A percentile compares a stretch with the other conserved stretches of the same genome.
phyloP scores from a whole-genome alignment of 2,888 invertebrate species.

The Encarsia formosa region DNA sequence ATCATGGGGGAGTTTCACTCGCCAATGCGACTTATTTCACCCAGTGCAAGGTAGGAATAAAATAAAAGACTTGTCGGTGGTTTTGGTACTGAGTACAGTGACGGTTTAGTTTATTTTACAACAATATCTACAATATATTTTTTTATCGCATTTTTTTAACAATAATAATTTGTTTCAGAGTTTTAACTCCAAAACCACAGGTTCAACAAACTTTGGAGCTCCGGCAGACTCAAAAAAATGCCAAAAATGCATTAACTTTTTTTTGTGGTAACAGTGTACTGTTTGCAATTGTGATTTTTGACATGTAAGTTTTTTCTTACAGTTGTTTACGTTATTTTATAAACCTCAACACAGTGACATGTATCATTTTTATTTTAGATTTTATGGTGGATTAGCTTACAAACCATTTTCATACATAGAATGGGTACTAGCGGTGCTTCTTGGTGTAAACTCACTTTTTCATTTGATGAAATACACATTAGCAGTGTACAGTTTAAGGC shows the following conservation, averaged over 20 bases:
- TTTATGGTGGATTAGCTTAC: conserved; percentile 40
- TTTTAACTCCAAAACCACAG: conserved; percentile 50
- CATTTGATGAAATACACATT: conserved; percentile 54
- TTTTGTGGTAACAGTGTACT: conserved; percentile 57
- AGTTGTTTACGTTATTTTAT: neutral
- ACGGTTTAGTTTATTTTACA: neutral
- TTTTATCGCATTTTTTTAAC: conserved; percentile 1
- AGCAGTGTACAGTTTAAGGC: conserved; percentile 48
- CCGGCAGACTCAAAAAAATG: conserved; percentile 54
- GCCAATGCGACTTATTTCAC: conserved; percentile 43
- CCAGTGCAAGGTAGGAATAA: conserved; percentile 41
- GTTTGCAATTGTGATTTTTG: conserved; percentile 57
- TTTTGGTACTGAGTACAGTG: neutral
- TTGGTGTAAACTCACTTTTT: conserved; percentile 54
- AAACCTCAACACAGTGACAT: too few species aligned
- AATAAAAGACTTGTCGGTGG: too few species aligned
- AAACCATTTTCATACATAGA: conserved; percentile 44
- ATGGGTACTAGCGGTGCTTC: conserved; percentile 48
- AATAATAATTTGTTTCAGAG: conserved; percentile 35
- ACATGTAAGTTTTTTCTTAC: conserved; percentile 55
- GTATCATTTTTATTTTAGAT: conserved; percentile 29
- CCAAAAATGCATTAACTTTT: conserved; percentile 58
- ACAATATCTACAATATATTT: neutral
- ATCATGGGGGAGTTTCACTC: conserved; percentile 43
- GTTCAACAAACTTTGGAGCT: conserved; percentile 57